phyloP scores from a whole-genome alignment of 1,140 invertebrate genomes.

The Geopemphigus sp. region DNA sequence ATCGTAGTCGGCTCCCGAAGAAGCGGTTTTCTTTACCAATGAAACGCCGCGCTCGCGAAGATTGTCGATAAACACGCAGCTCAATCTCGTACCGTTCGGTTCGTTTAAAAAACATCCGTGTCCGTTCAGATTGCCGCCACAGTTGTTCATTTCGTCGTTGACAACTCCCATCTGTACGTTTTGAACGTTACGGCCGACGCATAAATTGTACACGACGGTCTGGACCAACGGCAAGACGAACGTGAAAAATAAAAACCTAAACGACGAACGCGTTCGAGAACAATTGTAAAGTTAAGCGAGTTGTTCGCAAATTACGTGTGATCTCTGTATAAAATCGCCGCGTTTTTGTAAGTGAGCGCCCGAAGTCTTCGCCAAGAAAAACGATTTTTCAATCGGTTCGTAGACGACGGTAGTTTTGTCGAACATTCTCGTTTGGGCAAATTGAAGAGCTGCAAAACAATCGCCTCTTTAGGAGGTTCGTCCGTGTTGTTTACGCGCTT shows the following conservation, averaged over 20 bases:
- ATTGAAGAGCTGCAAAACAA: not conserved
- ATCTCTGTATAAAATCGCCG: constrained; percentile 24
- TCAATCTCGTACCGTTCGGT: constrained; percentile 5
- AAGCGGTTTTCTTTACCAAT: not conserved
- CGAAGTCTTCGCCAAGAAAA: constrained; percentile 39
- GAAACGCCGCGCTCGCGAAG: not conserved
- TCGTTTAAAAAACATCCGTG: constrained; percentile 16
- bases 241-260: constrained; percentile 81
- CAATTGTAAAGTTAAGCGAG: not conserved
- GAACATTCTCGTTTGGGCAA: not conserved
- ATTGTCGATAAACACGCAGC: constrained; percentile 32
- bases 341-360: constrained; percentile 30
- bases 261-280: constrained; percentile 46
- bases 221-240: constrained; percentile 86
- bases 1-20: not conserved
- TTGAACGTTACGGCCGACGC: constrained; percentile 84
- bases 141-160: constrained; percentile 68
- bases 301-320: not conserved
- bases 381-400: not conserved
- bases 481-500: no score
- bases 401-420: not conserved
- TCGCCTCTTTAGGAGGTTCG: not conserved
- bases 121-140: not conserved
- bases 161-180: constrained; percentile 80
- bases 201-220: constrained; percentile 88